A percentile compares a stretch with the other conserved stretches of the same genome.
These are phyloP conservation scores for Procambarus virginalis DNA, from an alignment of 1,140 invertebrate genomes.

Conservation along the genomic window DNA sequence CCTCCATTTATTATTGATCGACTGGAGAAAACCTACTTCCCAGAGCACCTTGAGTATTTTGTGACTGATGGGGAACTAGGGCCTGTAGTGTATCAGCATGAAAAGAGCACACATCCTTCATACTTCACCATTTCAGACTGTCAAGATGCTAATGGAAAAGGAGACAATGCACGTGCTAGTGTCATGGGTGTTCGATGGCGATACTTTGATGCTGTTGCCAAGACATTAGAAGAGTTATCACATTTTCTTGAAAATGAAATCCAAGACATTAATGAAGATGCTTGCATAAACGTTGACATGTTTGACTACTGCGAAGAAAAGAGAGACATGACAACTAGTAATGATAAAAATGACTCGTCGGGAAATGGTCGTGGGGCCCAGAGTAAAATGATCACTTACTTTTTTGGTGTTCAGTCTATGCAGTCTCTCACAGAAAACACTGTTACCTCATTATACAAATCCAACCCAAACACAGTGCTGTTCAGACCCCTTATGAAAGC, in stretches of 20 bases:
- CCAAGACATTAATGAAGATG: conserved; percentile 43
- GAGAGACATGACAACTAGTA: conserved; percentile 40
- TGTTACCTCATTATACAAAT: conserved; percentile 21
- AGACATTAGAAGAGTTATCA: conserved; percentile 44
- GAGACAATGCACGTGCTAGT: not conserved
- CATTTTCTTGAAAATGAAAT: conserved; percentile 13
- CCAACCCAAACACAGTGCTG: not conserved
- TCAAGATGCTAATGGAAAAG: conserved; percentile 1
- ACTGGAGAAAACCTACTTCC: conserved; percentile 57
- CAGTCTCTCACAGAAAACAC: conserved; percentile 9
- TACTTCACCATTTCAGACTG: conserved; percentile 33
- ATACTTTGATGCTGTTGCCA: conserved; percentile 54
- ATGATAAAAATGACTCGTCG: conserved; percentile 2
- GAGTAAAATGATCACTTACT: conserved; percentile 49
- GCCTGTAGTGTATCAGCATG: conserved; percentile 28
- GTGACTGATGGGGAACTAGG: conserved; percentile 42
- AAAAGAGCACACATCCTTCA: conserved; percentile 38
- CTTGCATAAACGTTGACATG: conserved; percentile 40
- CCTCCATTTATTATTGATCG: conserved; percentile 51
- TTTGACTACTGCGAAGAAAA: conserved; percentile 49
- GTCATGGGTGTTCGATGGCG: conserved; percentile 53
- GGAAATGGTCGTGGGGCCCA: conserved; percentile 13
- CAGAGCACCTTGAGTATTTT: conserved; percentile 54
- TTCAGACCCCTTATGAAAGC: conserved; percentile 61
- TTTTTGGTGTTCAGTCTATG: conserved; percentile 52